Evolutionary conservation across 2,113 vertebrate genomes (phyloP), one percentile per base, ranked within the genome.

Genomic region (Hucho hucho): DNA sequence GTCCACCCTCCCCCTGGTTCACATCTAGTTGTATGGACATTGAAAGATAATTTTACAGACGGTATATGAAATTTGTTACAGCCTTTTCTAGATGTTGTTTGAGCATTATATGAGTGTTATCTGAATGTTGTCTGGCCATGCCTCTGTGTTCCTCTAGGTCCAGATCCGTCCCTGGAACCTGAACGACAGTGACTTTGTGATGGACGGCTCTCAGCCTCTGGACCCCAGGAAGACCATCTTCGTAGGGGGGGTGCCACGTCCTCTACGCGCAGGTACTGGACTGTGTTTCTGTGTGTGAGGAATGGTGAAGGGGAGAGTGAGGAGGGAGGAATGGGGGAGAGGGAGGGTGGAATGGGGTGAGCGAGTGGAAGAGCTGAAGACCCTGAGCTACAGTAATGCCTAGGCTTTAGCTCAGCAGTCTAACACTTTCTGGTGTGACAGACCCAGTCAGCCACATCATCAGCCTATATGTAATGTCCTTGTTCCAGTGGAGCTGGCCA

Each of bases 91-190:
- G 9, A 43, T 63, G 61, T 43, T 37, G 7, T 37, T 37, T 37
- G 37, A 37, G 37, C 6, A 3, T n/a, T n/a, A n/a, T n/a, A 7
- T 63, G 64, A 11, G 12, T 65, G 64, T 65, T 65, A 4, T 14
- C 9, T 28, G 25, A 12, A 28, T 1, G 1, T 28, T 65, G 64
- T 28, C 11, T 25, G 64, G 14, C 13, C 12, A 14, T 28, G 16
- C 25, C 25, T 73, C 24, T 25, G 29, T 59, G 16, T 64, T n/a
- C 65, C 25, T 61, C 29, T 83, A 99, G 98, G 98, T 99, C 79
- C 97, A 99, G 92, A 99, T 99, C 76, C 94, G 98, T 69, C 98
- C 98, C 83, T 99, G 98, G 98, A 99, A 99, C 91, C 95, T 99
- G 74, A 99, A 98, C 77, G 98, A 99, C 91, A 99, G 98, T 91